Conservation (phyloP, 2,888 invertebrate species). For the Tricholauxania praeusta region DNA sequence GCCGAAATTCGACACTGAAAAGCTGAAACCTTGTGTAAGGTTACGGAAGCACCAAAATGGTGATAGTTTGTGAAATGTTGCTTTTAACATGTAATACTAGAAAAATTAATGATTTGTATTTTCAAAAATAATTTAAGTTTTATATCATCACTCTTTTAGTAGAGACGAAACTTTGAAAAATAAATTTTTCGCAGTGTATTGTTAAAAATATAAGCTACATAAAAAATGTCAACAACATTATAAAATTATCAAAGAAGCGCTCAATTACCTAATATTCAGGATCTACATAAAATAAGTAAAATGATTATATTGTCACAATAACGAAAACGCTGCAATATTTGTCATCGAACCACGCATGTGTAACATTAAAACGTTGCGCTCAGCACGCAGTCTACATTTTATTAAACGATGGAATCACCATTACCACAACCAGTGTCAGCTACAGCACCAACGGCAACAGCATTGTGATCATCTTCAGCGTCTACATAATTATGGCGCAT, state of each 20-base stretch:
- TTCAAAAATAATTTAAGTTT: too few species aligned
- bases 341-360: constrained; percentile 28
- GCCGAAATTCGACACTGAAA: too few species aligned
- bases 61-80: too few species aligned
- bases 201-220: not conserved
- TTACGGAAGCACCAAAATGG: too few species aligned
- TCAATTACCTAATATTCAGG: constrained; percentile 37
- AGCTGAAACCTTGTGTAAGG: too few species aligned
- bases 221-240: constrained; percentile 15
- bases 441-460: not conserved
- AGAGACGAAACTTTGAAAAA: too few species aligned
- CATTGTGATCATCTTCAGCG: not conserved
- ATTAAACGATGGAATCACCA: constrained; percentile 23
- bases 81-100: too few species aligned
- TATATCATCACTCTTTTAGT: too few species aligned
- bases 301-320: constrained; percentile 36
- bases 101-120: too few species aligned
- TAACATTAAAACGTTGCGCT: constrained; percentile 16
- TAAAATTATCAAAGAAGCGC: constrained; percentile 17
- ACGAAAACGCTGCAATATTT: constrained; percentile 21
- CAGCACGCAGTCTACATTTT: constrained; percentile 5
- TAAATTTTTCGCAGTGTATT: too few species aligned
- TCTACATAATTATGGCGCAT: not conserved
- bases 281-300: constrained; percentile 34
- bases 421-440: not conserved